These are phyloP conservation scores for Phengaris arion DNA, from an alignment of 2,888 invertebrate genomes.

Conservation along the genomic window DNA sequence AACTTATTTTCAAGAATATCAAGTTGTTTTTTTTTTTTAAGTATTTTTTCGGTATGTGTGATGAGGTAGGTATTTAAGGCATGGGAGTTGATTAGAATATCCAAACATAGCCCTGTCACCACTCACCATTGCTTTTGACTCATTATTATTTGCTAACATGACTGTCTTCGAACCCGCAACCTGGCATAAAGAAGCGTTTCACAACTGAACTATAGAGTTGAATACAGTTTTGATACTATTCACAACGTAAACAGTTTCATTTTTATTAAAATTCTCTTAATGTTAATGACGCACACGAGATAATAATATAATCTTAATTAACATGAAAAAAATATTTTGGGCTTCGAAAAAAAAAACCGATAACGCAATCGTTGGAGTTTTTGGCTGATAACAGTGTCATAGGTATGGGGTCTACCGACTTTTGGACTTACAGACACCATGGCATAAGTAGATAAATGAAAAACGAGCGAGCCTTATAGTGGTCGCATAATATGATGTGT, in stretches of 20 bases:
- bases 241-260: conserved; percentile 1
- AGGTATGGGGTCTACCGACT: conserved; percentile 31
- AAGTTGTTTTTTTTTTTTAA: not conserved
- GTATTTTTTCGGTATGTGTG: too few relatives aligned
- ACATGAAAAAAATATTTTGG: conserved; percentile 31
- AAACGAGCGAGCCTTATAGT: too few relatives aligned
- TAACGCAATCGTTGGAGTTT: conserved; percentile 39
- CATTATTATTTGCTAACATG: too few relatives aligned
- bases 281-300: conserved; percentile 25
- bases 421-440: not conserved
- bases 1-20: not conserved
- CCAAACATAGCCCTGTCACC: too few relatives aligned
- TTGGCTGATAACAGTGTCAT: conserved; percentile 41
- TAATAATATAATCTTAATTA: conserved; percentile 30
- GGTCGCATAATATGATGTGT: too few relatives aligned
- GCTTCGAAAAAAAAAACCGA: conserved; percentile 41
- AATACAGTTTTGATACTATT: too few relatives aligned
- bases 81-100: too few relatives aligned
- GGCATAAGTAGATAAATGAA: not conserved
- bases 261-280: not conserved
- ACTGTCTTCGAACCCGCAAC: too few relatives aligned
- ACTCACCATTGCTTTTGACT: too few relatives aligned
- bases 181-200: too few relatives aligned
- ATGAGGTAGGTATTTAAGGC: not conserved
- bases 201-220: too few relatives aligned